phyloP scores from a whole-genome alignment of 1,140 invertebrate genomes.

The Drosophila mauritiana region DNA sequence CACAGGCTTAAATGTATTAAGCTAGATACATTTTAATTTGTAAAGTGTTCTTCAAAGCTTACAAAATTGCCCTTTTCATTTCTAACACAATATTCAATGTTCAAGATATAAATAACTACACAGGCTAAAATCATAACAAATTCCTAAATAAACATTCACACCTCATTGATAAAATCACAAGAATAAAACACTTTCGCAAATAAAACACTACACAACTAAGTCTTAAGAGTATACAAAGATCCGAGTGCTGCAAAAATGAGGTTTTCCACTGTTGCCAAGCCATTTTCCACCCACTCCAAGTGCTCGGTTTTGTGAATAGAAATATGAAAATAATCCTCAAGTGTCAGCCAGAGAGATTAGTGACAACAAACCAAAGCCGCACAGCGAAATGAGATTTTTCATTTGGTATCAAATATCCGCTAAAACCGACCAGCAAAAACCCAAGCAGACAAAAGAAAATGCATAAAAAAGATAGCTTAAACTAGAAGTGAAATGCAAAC shows the following conservation, averaged over 20 bases:
- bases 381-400: slow-evolving; percentile 67
- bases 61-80: too few relatives aligned
- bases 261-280: slow-evolving; percentile 8
- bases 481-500: slow-evolving; percentile 46
- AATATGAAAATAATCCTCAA: slow-evolving; percentile 72
- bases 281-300: slow-evolving; percentile 1
- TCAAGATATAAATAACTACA: background rate
- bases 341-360: slow-evolving; percentile 69
- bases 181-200: background rate
- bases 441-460: slow-evolving; percentile 42
- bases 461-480: slow-evolving; percentile 18
- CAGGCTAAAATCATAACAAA: background rate
- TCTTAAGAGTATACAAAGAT: slow-evolving; percentile 7
- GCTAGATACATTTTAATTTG: background rate
- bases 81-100: too few relatives aligned
- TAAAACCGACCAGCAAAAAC: slow-evolving; percentile 34
- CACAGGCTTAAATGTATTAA: background rate
- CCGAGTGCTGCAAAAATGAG: slow-evolving; percentile 11
- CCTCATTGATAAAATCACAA: background rate
- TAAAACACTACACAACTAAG: slow-evolving; percentile 4
- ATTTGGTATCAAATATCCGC: slow-evolving; percentile 68
- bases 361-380: slow-evolving; percentile 66
- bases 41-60: background rate
- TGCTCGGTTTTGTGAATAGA: slow-evolving; percentile 28
- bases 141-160: background rate